phyloP scores from a whole-genome alignment of 2,888 invertebrate genomes.

The Hecatera dysodea region DNA sequence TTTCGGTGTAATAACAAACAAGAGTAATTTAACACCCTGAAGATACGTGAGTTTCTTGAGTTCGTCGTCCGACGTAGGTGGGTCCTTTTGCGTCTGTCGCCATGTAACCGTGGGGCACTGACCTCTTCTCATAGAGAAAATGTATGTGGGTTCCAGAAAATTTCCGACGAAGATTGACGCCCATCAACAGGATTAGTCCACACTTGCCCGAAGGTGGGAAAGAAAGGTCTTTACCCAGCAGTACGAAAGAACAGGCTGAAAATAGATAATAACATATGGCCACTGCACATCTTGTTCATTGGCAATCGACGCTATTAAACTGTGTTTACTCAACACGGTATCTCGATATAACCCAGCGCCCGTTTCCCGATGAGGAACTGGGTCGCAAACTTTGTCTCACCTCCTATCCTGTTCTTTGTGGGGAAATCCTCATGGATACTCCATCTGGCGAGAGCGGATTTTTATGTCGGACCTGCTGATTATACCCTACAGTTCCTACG shows the following conservation, averaged over 20 bases:
- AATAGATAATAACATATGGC: too few relatives aligned
- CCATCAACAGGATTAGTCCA: too few relatives aligned
- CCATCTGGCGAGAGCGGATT: too few relatives aligned
- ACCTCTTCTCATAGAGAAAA: background rate
- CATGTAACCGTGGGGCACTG: background rate
- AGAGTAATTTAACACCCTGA: background rate
- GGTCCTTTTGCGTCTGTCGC: background rate
- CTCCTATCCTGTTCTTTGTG: background rate
- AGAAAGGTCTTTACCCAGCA: too few relatives aligned
- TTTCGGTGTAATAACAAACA: background rate
- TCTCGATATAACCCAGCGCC: background rate
- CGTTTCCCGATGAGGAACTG: background rate
- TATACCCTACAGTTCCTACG: too few relatives aligned
- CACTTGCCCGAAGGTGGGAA: too few relatives aligned
- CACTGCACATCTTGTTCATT: too few relatives aligned
- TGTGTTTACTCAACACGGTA: background rate
- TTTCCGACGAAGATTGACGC: too few relatives aligned
- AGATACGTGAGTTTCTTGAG: background rate
- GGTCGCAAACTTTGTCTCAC: background rate
- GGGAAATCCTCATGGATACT: too few relatives aligned
- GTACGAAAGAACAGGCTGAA: too few relatives aligned
- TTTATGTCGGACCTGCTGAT: too few relatives aligned
- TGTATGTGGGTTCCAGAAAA: too few relatives aligned
- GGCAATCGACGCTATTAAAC: background rate
- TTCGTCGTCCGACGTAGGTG: background rate